Base-by-base conservation (phyloP, 1,140 invertebrate genomes). In the Bombus impatiens region DNA sequence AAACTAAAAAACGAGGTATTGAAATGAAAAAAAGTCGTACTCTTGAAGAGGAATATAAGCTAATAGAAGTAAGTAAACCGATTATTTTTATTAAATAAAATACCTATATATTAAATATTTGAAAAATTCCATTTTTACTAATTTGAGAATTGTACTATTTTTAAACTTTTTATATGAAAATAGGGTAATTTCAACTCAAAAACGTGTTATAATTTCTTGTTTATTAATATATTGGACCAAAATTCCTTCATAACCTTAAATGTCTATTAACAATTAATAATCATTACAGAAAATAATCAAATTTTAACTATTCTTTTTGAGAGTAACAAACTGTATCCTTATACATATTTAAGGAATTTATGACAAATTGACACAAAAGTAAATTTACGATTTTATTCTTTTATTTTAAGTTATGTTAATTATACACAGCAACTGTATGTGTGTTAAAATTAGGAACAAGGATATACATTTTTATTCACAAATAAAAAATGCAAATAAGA, bases 11-110 rank as follows among this genome's bases (percentile, higher is more conserved):
- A 93, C 91, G 94, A 91, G 97, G 97, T 15, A 95, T 98, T 44
- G 88, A 95, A 88, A 96, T 97, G 95, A 97, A 97, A 89, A 96
- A 96, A 92, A 93, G 95, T 0, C 95, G 97, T 2, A 97, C 97
- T 2, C 91, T 98, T 86, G 97, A 98, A 95, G 94, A 95, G 28
- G 96, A 97, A 90, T 98, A 96, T 95, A 96, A 98, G 90, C 97
- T 97, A 95, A 95, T 97, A 40, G 93, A 96, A 86, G 95, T 95
- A 92, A 87, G 85, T 59, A 28, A 62, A 22, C 9, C 8, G 28
- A 22, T 3, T 42, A 15, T 44, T 68, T n/a, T 53, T 74, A 32
- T 82, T 44, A 13, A n/a, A 71, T 35, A 42, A 57, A 65, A 67
- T 28, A 15, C 40, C 5, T 53, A 37, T 53, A 35, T 57, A 57